Percentiles rank a stretch among this genome's conserved stretches.
Evolutionary conservation across 2,888 invertebrate species (phyloP).

Genomic region (Drosophila melanocephala): DNA sequence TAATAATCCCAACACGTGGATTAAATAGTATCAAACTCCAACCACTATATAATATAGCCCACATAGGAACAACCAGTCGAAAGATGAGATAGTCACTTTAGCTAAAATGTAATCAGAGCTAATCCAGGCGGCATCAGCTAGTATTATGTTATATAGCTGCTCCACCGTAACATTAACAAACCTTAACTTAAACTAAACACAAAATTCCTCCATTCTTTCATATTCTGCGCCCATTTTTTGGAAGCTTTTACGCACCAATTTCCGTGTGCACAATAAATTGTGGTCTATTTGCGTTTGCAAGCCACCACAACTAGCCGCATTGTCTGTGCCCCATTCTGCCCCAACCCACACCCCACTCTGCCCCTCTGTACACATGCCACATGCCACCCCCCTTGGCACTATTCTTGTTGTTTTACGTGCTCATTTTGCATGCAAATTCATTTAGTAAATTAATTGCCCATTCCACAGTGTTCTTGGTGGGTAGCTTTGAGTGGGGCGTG

Average conservation of each 20-base stretch:
- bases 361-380: not conserved
- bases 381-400: not conserved
- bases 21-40: too few species aligned
- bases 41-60: too few species aligned
- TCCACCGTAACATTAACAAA: not conserved
- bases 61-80: too few species aligned
- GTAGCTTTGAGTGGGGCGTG: not conserved
- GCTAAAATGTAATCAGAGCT: not conserved
- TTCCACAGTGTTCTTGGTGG: constrained; percentile 56
- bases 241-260: not conserved
- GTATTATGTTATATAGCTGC: not conserved
- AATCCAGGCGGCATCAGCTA: not conserved
- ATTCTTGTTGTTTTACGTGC: constrained; percentile 55
- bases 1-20: too few species aligned
- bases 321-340: not conserved
- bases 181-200: not conserved
- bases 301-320: constrained; percentile 1
- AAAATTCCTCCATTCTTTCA: not conserved
- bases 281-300: not conserved
- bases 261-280: not conserved
- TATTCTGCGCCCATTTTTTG: not conserved
- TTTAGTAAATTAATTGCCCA: constrained; percentile 80
- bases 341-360: not conserved
- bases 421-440: constrained; percentile 80
- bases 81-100: too few species aligned